Evolutionary conservation across 1,140 invertebrate species (phyloP).

Genomic region (Notospermus geniculatus): DNA sequence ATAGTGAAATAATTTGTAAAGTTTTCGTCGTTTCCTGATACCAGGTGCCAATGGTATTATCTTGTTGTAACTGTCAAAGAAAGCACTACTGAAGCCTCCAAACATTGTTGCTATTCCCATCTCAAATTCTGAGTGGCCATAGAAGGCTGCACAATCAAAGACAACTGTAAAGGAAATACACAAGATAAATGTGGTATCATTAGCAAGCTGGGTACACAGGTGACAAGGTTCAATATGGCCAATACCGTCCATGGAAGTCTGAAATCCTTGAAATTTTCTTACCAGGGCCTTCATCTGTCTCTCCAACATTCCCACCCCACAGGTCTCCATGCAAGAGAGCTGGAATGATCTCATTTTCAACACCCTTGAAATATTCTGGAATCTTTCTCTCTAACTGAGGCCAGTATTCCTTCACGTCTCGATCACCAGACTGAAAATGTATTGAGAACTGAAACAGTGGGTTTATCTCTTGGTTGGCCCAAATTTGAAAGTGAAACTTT

Average conservation of each 20-base stretch:
- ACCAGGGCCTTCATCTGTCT: conserved; percentile 58
- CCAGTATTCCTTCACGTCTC: conserved; percentile 61
- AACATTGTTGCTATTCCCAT: conserved; percentile 66
- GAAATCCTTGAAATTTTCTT: no score
- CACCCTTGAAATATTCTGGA: conserved; percentile 58
- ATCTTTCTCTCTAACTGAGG: conserved; percentile 57
- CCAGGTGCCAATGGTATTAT: conserved; percentile 61
- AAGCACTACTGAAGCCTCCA: conserved; percentile 62
- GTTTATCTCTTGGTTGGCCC: neutral
- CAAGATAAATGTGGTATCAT: neutral
- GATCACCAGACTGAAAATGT: conserved; percentile 55
- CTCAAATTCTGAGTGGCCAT: conserved; percentile 69
- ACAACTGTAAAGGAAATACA: conserved; percentile 58
- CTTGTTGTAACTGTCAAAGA: conserved; percentile 63
- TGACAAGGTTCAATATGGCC: no score
- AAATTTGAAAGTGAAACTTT: conserved; percentile 10
- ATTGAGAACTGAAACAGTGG: conserved; percentile 6
- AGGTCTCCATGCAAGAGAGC: conserved; percentile 67
- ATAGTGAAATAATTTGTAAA: conserved; percentile 68
- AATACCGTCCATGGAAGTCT: no score
- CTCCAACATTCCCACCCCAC: conserved; percentile 65
- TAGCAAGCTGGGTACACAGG: no score
- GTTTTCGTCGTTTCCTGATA: conserved; percentile 57
- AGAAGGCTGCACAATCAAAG: conserved; percentile 67
- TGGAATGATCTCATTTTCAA: conserved; percentile 59